phyloP scores from a whole-genome alignment of 2,888 invertebrate species.

The Rhorus exstirpatorius region DNA sequence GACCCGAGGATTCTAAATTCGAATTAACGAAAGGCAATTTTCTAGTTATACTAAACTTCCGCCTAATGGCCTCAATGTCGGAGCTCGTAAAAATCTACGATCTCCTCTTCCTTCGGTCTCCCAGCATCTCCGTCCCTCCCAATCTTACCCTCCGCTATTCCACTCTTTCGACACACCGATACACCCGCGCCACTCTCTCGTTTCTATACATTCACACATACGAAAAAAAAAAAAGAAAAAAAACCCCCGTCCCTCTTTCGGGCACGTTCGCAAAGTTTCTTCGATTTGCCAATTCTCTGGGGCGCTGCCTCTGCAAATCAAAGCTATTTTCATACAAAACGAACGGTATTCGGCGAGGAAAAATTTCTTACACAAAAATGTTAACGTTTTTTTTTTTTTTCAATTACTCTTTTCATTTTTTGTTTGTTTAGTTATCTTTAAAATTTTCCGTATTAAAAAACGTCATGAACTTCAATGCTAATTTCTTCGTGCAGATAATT shows the following conservation, averaged over 20 bases:
- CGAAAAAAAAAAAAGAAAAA: too few species aligned
- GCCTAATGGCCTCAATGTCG: slow-evolving; percentile 74
- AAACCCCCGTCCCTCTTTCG: slow-evolving; percentile 22
- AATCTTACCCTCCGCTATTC: neutral
- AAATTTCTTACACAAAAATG: too few species aligned
- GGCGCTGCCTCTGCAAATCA: too few species aligned
- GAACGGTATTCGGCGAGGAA: neutral
- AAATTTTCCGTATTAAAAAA: too few species aligned
- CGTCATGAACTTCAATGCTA: too few species aligned
- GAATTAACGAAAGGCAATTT: slow-evolving; percentile 74
- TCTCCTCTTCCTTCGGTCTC: slow-evolving; percentile 36
- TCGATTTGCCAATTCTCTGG: neutral
- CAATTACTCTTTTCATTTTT: too few species aligned
- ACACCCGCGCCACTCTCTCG: neutral
- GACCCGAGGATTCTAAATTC: slow-evolving; percentile 70
- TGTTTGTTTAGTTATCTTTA: too few species aligned
- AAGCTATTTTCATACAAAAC: too few species aligned
- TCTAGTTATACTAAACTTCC: slow-evolving; percentile 74
- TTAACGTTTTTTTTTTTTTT: too few species aligned
- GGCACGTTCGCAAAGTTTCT: slow-evolving; percentile 12
- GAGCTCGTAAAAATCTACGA: slow-evolving; percentile 73
- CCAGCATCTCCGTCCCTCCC: slow-evolving; percentile 8
- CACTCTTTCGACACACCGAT: neutral
- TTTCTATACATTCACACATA: neutral
- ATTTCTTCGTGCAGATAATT: too few species aligned